Percentiles rank a stretch among this genome's conserved stretches.
phyloP scores from a whole-genome alignment of 2,797 vertebrate species.

The Bovichtus diacanthus region DNA sequence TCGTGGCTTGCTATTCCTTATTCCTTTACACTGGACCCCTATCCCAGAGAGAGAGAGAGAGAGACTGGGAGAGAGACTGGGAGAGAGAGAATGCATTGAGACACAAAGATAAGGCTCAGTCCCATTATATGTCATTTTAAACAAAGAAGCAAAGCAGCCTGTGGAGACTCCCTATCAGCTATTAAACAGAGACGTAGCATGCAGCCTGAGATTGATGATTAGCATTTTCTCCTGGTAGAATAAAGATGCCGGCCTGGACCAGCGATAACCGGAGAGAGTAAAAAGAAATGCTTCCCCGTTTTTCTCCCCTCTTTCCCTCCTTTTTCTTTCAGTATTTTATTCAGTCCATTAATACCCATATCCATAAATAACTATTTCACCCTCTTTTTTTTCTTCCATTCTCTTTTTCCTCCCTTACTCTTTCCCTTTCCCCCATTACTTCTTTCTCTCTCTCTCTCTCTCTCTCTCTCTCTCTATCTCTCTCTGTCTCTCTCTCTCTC shows the following conservation, averaged over 20 bases:
- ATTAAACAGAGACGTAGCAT: conserved; percentile 94
- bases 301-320: conserved; percentile 54
- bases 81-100: conserved; percentile 89
- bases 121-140: conserved; percentile 97
- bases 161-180: conserved; percentile 96
- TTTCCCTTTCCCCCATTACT: conserved; percentile 22
- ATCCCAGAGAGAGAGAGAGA: conserved; percentile 48
- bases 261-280: conserved; percentile 85
- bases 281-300: conserved; percentile 64
- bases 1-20: conserved; percentile 78
- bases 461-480: no score
- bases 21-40: conserved; percentile 71
- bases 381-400: conserved; percentile 19
- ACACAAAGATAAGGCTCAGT: conserved; percentile 92
- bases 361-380: conserved; percentile 42
- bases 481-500: conserved; percentile 47
- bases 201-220: conserved; percentile 95
- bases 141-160: conserved; percentile 93
- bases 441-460: conserved; percentile 46
- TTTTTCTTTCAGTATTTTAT: conserved; percentile 50
- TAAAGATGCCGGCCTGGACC: conserved; percentile 84
- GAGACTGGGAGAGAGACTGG: conserved; percentile 11
- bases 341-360: conserved; percentile 60
- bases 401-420: conserved; percentile 55
- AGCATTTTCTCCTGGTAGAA: conserved; percentile 89